Conservation (phyloP, 2,113 vertebrate genomes). For the Xyrauchen texanus region DNA sequence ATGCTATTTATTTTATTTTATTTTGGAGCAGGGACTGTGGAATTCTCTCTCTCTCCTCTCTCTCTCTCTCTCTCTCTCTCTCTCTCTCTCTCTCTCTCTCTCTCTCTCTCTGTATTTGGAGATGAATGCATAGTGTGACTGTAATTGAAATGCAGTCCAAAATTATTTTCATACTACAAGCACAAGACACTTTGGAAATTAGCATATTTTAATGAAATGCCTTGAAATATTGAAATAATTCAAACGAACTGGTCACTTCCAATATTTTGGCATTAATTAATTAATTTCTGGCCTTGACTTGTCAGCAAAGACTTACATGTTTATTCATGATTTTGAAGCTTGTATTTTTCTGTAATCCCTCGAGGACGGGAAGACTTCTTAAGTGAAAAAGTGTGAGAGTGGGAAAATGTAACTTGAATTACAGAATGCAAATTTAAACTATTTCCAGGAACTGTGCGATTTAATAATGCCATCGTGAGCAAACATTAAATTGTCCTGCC, state of each 20-base stretch:
- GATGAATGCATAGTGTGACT: conserved; percentile 48
- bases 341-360: conserved; percentile 35
- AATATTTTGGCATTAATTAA: conserved; percentile 66
- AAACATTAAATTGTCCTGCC: conserved; percentile 53
- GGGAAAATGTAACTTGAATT: conserved; percentile 10
- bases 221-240: conserved; percentile 60
- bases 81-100: conserved; percentile 34
- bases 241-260: conserved; percentile 67
- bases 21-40: conserved; percentile 45
- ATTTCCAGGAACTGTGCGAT: conserved; percentile 8
- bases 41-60: conserved; percentile 27
- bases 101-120: conserved; percentile 36
- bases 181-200: conserved; percentile 72
- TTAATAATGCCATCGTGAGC: conserved; percentile 55
- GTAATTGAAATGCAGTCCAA: conserved; percentile 71
- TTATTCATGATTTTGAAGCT: conserved; percentile 57
- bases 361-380: conserved; percentile 16
- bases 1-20: conserved; percentile 8
- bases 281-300: conserved; percentile 65
- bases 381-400: conserved; percentile 12
- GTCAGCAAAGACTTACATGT: conserved; percentile 60
- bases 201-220: conserved; percentile 81
- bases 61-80: conserved; percentile 2
- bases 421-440: conserved; percentile 25
- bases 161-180: conserved; percentile 66